Base-by-base conservation (phyloP, 1,140 invertebrate genomes). In the Bombyx mori region DNA sequence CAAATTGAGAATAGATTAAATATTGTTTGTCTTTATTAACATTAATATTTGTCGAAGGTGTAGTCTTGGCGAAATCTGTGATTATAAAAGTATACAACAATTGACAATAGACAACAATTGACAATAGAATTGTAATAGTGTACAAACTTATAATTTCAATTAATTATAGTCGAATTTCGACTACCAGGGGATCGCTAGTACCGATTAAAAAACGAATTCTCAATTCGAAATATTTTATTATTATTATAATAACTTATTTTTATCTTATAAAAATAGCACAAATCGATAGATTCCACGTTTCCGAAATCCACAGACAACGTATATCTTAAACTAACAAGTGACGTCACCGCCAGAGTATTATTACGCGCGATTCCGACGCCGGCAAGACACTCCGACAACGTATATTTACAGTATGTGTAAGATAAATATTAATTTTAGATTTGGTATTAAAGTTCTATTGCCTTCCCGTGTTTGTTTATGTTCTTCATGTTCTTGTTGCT, bases 401-500 rank as follows among this genome's bases (percentile, higher is more conserved):
- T 44, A 43, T 57, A 62, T 62, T 57, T 62, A 62, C 61, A 65
- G 54, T 61, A 62, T 3, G 50, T 58, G 26, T 35, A 35, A 35
- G 55, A 69, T 66, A 59, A 62, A 61, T 65, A 64, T 57, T 60
- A 66, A 64, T 63, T 52, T 69, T 65, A 56, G 61, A 63, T 63
- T 68, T 61, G 59, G 64, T 63, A 61, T 89, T 82, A 89, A 70
- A 89, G 79, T 66, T 90, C 88, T 61, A 90, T 90, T 49, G 89
- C 81, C 65, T 90, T 86, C 54, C 82, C 75, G 75, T 85, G 79
- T 71, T 84, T 89, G 77, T 81, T 84, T 54, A 85, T 61, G 56
- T 89, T 89, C 62, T 89, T 89, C 78, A 83, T 81, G 55, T 89
- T 86, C 54, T 89, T 90, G 71, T 89, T 89, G 68, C 89, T 89